Evolutionary conservation across 2,113 vertebrate genomes (phyloP), one percentile per base, ranked within the genome.

Genomic region (Zosterops lateralis): DNA sequence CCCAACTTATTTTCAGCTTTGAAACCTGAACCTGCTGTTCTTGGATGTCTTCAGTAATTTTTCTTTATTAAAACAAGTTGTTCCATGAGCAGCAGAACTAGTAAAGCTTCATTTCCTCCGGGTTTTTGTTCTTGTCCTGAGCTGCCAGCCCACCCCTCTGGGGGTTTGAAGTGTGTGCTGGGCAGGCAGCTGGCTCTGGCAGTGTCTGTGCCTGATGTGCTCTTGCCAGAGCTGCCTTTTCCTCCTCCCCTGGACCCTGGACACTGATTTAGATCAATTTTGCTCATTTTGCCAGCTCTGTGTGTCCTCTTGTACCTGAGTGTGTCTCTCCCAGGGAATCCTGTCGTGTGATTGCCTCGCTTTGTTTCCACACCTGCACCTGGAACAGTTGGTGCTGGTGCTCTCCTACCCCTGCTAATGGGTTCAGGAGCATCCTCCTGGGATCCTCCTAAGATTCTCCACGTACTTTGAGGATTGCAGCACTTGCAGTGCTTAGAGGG

Each of bases 1-100:
- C 90, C 81, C 9, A 95, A 70, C 88, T 97, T 95, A 95, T 95
- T 97, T 97, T 97, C 87, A 92, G 89, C 94, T 97, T 96, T 97
- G 93, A 96, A 96, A 97, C 62, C 93, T 97, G 89, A 95, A 95
- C 93, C 95, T 97, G 90, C 87, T 90, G 86, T 96, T 96, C 90
- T 90, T 96, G 81, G 42, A 93, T 93, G 87, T 96, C 97, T 96
- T 75, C 79, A 81, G 76, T 89, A 36, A 45, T 95, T 93, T 95
- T 94, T 95, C 92, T 87, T 92, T 90, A 96, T 96, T 96, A 93
- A 96, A 96, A 92, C 96, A 93, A 96, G 93, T 96, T 88, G 93
- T 90, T 94, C 93, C 82, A 16, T 48, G 71, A 84, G 83, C 68
- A 62, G 79, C 85, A 96, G 88, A 95, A 80, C 90, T 70, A 94